Percentiles rank a stretch among this genome's conserved stretches.
Evolutionary conservation across 2,113 vertebrate species (phyloP).

Genomic region (Festucalex cinctus): DNA sequence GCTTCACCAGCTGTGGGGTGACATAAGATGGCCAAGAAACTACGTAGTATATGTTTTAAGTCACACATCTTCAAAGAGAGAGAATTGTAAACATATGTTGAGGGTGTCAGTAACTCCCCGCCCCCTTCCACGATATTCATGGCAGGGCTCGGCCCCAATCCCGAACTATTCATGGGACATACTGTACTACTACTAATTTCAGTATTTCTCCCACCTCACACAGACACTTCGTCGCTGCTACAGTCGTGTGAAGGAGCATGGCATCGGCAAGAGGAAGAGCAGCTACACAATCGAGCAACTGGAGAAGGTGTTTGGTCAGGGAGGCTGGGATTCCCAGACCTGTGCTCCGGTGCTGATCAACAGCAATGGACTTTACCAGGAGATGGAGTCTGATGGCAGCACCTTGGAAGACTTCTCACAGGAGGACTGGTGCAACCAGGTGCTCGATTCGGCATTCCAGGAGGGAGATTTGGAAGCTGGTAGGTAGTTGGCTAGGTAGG

Average conservation of each 20-base stretch:
- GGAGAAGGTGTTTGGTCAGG: constrained; percentile 98
- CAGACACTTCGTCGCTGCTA: constrained; percentile 97
- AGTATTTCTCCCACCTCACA: neutral
- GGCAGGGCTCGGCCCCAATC: too few relatives aligned
- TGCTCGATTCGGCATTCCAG: constrained; percentile 89
- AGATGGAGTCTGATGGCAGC: constrained; percentile 96
- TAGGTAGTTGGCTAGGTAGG: constrained; percentile 55
- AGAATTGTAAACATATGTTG: too few relatives aligned
- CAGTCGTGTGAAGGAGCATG: constrained; percentile 98
- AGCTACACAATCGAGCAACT: constrained; percentile 98
- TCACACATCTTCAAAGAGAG: too few relatives aligned
- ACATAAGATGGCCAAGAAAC: too few relatives aligned
- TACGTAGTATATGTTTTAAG: too few relatives aligned
- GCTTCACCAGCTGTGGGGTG: too few relatives aligned
- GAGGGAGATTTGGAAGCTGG: constrained; percentile 91
- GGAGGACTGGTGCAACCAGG: constrained; percentile 97
- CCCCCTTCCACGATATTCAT: too few relatives aligned
- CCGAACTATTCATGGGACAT: neutral
- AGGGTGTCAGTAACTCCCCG: too few relatives aligned
- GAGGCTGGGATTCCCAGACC: constrained; percentile 96
- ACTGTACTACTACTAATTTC: too few relatives aligned
- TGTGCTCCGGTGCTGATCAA: constrained; percentile 98
- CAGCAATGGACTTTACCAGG: constrained; percentile 97
- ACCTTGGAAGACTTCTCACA: constrained; percentile 96
- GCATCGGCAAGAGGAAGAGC: constrained; percentile 97